Conservation (phyloP, 2,888 invertebrate genomes). For the Eupsilia transversa region DNA sequence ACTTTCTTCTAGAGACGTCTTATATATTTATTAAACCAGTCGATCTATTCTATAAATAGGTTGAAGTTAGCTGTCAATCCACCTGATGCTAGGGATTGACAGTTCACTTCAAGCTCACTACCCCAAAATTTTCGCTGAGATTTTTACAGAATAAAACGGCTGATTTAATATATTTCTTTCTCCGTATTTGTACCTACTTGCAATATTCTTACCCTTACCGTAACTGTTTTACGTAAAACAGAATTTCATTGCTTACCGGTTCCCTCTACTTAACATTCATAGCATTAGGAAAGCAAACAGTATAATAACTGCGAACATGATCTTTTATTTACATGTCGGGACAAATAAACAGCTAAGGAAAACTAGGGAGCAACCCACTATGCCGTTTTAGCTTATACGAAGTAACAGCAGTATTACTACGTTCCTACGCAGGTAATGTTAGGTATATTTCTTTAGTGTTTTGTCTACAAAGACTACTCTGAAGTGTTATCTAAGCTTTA, state of each 20-base stretch:
- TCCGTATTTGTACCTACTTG: background rate
- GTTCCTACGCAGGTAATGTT: background rate
- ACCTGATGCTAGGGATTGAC: background rate
- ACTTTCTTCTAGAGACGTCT: background rate
- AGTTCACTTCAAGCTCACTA: background rate
- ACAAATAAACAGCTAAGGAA: conserved; percentile 65
- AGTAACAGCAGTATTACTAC: conserved; percentile 15
- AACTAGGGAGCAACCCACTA: conserved; percentile 46
- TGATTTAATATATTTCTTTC: background rate
- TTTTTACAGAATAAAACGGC: background rate
- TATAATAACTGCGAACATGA: conserved; percentile 49
- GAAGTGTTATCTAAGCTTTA: background rate
- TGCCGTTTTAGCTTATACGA: conserved; percentile 11
- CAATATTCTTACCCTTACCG: conserved; percentile 1
- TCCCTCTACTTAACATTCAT: conserved; percentile 48
- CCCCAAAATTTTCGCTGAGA: no score
- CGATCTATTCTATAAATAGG: background rate
- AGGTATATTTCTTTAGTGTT: background rate
- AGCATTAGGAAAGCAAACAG: conserved; percentile 40
- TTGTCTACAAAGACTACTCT: background rate
- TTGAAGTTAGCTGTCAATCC: background rate
- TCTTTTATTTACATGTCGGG: conserved; percentile 60
- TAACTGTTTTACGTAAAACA: conserved; percentile 27
- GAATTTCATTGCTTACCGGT: conserved; percentile 31
- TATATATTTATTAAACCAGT: background rate